Evolutionary conservation across 2,888 invertebrate species (phyloP), one percentile per base, ranked within the genome.

Genomic region (Macropis europaea): DNA sequence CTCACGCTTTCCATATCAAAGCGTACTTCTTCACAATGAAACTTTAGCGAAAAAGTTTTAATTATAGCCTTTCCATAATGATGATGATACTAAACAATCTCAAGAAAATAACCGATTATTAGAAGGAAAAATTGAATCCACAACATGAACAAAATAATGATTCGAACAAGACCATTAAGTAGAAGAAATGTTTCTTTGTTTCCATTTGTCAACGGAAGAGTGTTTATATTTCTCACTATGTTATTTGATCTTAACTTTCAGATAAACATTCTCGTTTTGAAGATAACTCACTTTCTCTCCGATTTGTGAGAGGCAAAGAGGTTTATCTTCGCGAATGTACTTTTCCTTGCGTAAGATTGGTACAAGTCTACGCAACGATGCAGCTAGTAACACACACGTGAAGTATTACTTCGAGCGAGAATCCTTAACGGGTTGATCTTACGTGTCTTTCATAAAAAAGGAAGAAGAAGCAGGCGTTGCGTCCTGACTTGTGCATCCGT

Each of bases 271-370:
- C 30, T 69, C 47, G 67, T 69, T 69, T 69, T 40, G 52, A 69
- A 57, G 67, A 69, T 67, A 19, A 30, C 26, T 67, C 34, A 67
- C 69, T 69, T 69, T 71, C 71, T 62, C 69, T 56, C 9, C 22
- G 52, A 62, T 71, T 54, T 34, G 40, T 32, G 56, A 54, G 47
- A 42, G 48, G 56, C 28, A 40, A 52, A 50, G 38, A 26, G 48
- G 26, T 62, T 69, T 56, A 69, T 71, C 71, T 71, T 61, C 40
- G 69, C 15, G 7, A 62, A 52, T 50, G 50, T 62, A 54, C 62
- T 71, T 62, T n/a, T 71, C 62, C 56, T 71, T 71, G 71, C 71
- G 71, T 69, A 71, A 71, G 61, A 62, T 52, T 52, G 26, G 9
- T 32, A 40, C 48, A 34, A 48, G 38, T 62, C 19, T 69, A 71